Evolutionary conservation across 2,797 vertebrate genomes (phyloP).

Genomic region (Microhierax caerulescens): DNA sequence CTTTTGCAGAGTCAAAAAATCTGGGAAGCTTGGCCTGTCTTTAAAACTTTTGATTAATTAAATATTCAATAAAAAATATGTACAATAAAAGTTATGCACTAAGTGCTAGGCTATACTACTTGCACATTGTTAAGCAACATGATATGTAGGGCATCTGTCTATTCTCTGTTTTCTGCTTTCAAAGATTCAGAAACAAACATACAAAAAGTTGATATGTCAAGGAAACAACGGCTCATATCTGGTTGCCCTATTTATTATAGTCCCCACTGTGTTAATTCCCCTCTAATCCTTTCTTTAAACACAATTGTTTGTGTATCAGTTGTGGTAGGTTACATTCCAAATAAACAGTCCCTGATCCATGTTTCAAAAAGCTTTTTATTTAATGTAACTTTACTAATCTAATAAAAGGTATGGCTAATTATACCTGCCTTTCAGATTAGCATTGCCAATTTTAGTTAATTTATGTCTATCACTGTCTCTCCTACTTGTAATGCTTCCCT

Average conservation of each 20-base stretch:
- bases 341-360: neutral
- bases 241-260: neutral
- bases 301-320: neutral
- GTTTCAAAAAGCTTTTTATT: conserved; percentile 14
- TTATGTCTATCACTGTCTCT: neutral
- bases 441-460: neutral
- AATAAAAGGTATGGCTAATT: neutral
- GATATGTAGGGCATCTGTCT: neutral
- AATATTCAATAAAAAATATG: neutral
- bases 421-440: neutral
- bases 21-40: neutral
- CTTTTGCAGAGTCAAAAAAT: neutral
- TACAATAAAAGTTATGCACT: neutral
- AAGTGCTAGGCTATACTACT: neutral
- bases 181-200: neutral
- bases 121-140: neutral
- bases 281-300: conserved; percentile 10
- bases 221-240: neutral
- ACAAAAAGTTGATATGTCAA: neutral
- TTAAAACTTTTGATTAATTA: neutral
- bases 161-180: neutral
- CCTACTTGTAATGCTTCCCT: neutral
- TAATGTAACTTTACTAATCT: neutral
- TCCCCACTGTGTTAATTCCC: conserved; percentile 8
- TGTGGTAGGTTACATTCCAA: neutral